Base-by-base conservation (phyloP, 2,113 vertebrate species). In the Neodon shergylaensis region DNA sequence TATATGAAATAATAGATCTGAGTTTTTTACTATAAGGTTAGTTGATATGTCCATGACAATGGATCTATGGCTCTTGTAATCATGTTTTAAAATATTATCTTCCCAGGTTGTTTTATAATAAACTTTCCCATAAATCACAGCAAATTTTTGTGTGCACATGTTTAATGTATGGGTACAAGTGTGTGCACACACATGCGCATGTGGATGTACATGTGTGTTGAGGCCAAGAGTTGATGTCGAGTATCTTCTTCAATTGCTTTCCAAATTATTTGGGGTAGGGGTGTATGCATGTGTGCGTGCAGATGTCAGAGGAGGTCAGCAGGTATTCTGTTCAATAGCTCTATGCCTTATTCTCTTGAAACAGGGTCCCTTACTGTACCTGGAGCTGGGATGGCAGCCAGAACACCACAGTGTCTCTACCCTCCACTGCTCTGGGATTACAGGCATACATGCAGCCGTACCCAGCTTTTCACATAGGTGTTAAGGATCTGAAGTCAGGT, bases 1-100 rank as follows among this genome's bases (percentile, higher is more conserved):
- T 24, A 31, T 72, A 0, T 26, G 54, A 87, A 95, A 92, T n/a
- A 85, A 77, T 39, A n/a, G 85, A 92, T 52, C 47, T 96, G 52
- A 31, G 44, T 33, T 90, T 79, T 31, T 39, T 28, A 66, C 19
- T 61, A 13, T 42, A 77, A 72, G 63, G 52, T 33, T 42, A 61
- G 3, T 78, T 88, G 73, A 10, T 26, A 70, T 4, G 16, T 22
- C n/a, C 70, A 28, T 22, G 2, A 72, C 74, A 33, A 49, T 44
- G 28, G n/a, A 5, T 70, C 42, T 89, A 66, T 31, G 39, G 14
- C 8, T 88, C 58, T 88, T 63, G 16, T 22, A 47, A 72, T 58
- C 21, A 61, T 42, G 36, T 91, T 93, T 73, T 52, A 33, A 72
- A 94, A 95, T 58, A 52, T 77, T 42, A 44, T 77, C 36, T 73